Evolutionary conservation across 2,113 vertebrate genomes (phyloP), one percentile per base, ranked within the genome.

Genomic region (Silurus asotus): DNA sequence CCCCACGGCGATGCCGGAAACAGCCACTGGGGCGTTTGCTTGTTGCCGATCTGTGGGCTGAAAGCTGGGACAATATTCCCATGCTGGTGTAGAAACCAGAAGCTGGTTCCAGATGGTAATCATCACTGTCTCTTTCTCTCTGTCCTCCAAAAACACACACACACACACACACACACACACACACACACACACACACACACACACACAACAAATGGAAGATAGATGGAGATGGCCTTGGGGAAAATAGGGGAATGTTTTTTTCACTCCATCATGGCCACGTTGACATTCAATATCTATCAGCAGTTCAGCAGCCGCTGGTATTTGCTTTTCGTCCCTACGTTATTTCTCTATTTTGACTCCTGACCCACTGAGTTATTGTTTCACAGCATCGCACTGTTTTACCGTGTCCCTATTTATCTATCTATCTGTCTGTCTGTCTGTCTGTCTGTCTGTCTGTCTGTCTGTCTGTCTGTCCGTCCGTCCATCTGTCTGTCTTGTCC

Each of bases 241-340:
- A 45, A 72, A 79, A 85, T 59, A 76, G 65, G 64, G 48, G 69
- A 84, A 70, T 83, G 20, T 87, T 85, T 88, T 89, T 82, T 20
- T 56, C 77, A 83, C 82, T 89, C 83, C 84, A 85, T 58, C 79
- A 87, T 70, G 72, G 78, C 62, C 75, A 87, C 87, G 74, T 48
- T 88, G 83, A 88, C 88, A 88, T 90, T 53, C 81, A 88, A 87
- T 87, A 90, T 88, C 85, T 82, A 67, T 79, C 69, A 87, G 53
- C 78, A 70, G 55, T 82, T 69, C 53, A 62, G 62, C 78, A 82
- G 69, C 78, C 48, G 53, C 59, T 53, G 17, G 45, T 61, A 90
- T 85, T 88, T 83, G 87, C 85, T 89, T 64, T 84, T 90, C 82
- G 64, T 84, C 64, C 64, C 83, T 87, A 25, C 76, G 69, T 85